phyloP scores from a whole-genome alignment of 2,797 vertebrate species.

The Psittacula echo region DNA sequence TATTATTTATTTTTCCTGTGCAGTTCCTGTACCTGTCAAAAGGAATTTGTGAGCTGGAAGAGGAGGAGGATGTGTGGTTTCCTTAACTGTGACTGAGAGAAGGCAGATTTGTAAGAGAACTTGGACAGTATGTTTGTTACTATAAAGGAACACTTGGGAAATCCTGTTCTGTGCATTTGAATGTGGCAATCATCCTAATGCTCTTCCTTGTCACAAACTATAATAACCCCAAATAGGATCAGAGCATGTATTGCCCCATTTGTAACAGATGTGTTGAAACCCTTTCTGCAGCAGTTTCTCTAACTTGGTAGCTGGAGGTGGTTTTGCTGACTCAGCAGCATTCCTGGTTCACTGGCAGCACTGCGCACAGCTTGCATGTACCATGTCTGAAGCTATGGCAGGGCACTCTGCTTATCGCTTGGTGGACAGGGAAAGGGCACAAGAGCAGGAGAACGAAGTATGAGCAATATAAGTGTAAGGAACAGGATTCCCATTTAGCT shows the following conservation, averaged over 20 bases:
- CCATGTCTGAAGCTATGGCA: not conserved
- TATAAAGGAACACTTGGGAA: not conserved
- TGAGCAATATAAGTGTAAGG: fast-evolving
- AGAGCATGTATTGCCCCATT: not conserved
- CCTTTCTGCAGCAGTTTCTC: not conserved
- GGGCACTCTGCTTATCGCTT: not conserved
- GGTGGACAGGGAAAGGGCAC: not conserved
- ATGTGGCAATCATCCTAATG: not conserved
- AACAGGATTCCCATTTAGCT: not conserved
- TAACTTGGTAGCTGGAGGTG: not conserved
- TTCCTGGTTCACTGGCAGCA: not conserved
- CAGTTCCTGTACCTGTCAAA: not conserved
- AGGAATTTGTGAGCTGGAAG: not conserved
- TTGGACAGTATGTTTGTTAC: not conserved
- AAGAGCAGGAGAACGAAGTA: not conserved
- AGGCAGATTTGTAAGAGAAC: not conserved
- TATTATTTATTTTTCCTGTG: not conserved
- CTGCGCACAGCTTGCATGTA: fast-evolving
- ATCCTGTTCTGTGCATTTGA: not conserved
- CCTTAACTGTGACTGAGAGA: not conserved
- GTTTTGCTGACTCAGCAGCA: constrained; percentile 5
- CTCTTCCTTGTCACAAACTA: not conserved
- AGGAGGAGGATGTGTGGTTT: not conserved
- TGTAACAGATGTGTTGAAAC: not conserved
- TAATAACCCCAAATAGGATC: not conserved